phyloP scores from a whole-genome alignment of 2,113 vertebrate species.

The Brachyhypopomus occidentalis region DNA sequence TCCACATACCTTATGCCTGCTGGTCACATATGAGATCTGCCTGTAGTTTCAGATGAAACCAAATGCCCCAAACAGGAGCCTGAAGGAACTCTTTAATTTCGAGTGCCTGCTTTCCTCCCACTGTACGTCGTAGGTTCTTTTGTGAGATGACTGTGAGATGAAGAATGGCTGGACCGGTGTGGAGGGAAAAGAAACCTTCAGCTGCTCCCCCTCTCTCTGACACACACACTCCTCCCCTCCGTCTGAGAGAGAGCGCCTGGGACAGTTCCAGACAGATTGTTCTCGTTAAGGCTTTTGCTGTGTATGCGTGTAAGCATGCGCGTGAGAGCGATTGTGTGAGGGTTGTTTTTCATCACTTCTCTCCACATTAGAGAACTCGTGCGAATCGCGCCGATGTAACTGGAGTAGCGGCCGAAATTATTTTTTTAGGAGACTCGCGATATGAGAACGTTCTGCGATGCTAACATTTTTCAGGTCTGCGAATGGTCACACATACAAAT shows the following conservation, averaged over 20 bases:
- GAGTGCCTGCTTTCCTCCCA: constrained; percentile 58
- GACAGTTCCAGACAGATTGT: constrained; percentile 82
- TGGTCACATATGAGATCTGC: not conserved
- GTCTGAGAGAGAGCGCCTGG: constrained; percentile 52
- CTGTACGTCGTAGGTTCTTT: constrained; percentile 66
- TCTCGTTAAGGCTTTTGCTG: constrained; percentile 82
- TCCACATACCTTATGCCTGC: not conserved
- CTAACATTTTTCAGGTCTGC: no score
- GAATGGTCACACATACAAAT: no score
- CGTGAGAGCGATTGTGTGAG: no score
- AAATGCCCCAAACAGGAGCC: constrained; percentile 10
- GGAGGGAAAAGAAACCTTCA: constrained; percentile 28
- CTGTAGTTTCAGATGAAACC: not conserved
- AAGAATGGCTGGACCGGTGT: constrained; percentile 32
- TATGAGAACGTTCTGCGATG: no score
- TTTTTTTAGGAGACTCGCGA: no score
- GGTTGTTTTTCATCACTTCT: no score
- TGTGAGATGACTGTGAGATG: constrained; percentile 24
- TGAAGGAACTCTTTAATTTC: not conserved
- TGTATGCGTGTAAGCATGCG: constrained; percentile 52
- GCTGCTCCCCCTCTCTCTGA: constrained; percentile 15
- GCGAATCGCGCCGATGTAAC: no score
- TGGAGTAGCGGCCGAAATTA: no score
- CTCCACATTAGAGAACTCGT: no score
- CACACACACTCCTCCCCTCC: constrained; percentile 43